Evolutionary conservation across 2,888 invertebrate species (phyloP).

Genomic region (Pinctada fucata): DNA sequence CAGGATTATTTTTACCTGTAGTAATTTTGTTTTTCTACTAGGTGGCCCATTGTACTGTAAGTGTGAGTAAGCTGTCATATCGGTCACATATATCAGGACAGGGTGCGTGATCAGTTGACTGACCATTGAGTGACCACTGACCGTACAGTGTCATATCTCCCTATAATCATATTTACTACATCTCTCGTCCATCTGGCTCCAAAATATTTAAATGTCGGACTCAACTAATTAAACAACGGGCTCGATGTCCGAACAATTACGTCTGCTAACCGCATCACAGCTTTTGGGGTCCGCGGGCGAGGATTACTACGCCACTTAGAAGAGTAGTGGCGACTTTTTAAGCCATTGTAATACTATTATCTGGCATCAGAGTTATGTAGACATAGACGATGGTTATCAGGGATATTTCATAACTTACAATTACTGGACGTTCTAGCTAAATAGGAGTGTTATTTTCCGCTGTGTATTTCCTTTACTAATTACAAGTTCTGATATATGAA

Average conservation of each 20-base stretch:
- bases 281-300: neutral
- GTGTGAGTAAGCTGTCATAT: too few relatives aligned
- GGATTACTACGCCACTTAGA: neutral
- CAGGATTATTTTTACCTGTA: too few relatives aligned
- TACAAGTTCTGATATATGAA: too few relatives aligned
- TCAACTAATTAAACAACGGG: neutral
- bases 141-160: neutral
- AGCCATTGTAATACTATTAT: neutral
- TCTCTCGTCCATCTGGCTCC: neutral
- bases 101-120: too few relatives aligned
- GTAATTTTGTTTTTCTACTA: too few relatives aligned
- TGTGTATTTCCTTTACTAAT: too few relatives aligned
- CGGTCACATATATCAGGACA: too few relatives aligned
- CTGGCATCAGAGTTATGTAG: neutral
- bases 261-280: constrained; percentile 1
- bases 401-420: too few relatives aligned
- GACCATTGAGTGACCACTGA: neutral
- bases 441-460: too few relatives aligned
- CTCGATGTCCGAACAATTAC: constrained; percentile 1
- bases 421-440: too few relatives aligned
- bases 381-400: too few relatives aligned
- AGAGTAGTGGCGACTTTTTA: constrained; percentile 1
- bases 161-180: neutral
- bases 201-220: neutral
- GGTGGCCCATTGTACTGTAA: too few relatives aligned